phyloP scores from a whole-genome alignment of 53 echinoderm and acorn worm genomes.

The Echinarachnius parma region DNA sequence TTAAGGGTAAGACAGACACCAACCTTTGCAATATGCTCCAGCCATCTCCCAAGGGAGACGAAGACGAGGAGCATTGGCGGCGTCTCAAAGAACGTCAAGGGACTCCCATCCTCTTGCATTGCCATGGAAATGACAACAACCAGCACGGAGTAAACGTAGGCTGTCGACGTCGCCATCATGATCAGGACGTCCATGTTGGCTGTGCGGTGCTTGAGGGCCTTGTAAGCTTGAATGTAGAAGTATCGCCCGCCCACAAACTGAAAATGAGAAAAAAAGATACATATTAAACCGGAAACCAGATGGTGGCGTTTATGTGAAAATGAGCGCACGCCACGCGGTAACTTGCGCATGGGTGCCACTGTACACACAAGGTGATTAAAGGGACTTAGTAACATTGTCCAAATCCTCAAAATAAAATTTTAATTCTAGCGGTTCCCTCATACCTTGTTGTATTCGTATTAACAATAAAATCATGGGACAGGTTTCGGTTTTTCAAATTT shows the following conservation, averaged over 20 bases:
- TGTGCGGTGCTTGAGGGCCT: constrained; percentile 70
- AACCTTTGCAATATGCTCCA: constrained; percentile 97
- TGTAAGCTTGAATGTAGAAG: constrained; percentile 96
- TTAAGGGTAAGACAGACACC: not conserved
- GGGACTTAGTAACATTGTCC: too few relatives aligned
- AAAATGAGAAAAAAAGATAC: not conserved
- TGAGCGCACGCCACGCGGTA: too few relatives aligned
- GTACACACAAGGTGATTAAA: too few relatives aligned
- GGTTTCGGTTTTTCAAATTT: too few relatives aligned
- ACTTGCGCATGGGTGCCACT: too few relatives aligned
- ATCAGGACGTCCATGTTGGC: constrained; percentile 99
- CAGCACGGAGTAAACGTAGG: constrained; percentile 82
- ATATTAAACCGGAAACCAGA: not conserved
- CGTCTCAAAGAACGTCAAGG: constrained; percentile 97
- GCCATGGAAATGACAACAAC: constrained; percentile 67
- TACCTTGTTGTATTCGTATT: too few relatives aligned
- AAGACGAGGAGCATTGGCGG: constrained; percentile 97
- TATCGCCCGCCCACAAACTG: constrained; percentile 89
- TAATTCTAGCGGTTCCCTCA: too few relatives aligned
- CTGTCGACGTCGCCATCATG: constrained; percentile 92
- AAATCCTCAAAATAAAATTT: too few relatives aligned
- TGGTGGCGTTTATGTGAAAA: too few relatives aligned
- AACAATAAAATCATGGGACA: too few relatives aligned
- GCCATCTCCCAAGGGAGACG: constrained; percentile 89
- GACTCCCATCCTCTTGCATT: constrained; percentile 49